These are phyloP conservation scores for Esox lucius DNA, from an alignment of 2,797 vertebrate genomes.

Conservation along the genomic window DNA sequence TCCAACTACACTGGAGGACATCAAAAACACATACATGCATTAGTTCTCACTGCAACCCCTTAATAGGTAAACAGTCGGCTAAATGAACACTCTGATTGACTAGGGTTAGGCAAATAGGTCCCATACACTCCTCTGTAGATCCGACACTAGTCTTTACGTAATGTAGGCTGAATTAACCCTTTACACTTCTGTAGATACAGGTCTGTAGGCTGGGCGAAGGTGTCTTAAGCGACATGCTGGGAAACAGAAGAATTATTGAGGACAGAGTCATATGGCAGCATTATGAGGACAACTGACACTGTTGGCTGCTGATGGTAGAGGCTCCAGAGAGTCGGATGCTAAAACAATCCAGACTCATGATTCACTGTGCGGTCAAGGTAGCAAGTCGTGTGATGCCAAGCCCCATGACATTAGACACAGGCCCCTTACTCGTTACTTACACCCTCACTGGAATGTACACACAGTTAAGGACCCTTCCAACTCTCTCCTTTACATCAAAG, in stretches of 20 bases:
- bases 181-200: too few relatives aligned
- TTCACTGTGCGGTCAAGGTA: slow-evolving; percentile 2
- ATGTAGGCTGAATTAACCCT: neutral
- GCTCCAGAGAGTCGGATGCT: neutral
- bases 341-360: slow-evolving; percentile 2
- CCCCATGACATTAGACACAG: neutral
- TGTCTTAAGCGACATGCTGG: too few relatives aligned
- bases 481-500: neutral
- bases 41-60: neutral
- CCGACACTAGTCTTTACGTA: neutral
- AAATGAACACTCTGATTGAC: neutral
- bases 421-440: neutral
- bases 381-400: slow-evolving; percentile 3
- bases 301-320: too few relatives aligned
- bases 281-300: too few relatives aligned
- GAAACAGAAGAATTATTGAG: too few relatives aligned
- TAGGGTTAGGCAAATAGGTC: neutral
- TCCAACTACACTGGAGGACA: neutral
- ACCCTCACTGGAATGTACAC: neutral
- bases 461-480: neutral
- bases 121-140: neutral
- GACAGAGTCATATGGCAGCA: too few relatives aligned
- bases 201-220: neutral
- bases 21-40: neutral
- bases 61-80: neutral